Percentiles rank a stretch among this genome's conserved stretches.
These are phyloP conservation scores for Chrysocyon brachyurus DNA, from an alignment of 2,797 vertebrate genomes.

Conservation along the genomic window DNA sequence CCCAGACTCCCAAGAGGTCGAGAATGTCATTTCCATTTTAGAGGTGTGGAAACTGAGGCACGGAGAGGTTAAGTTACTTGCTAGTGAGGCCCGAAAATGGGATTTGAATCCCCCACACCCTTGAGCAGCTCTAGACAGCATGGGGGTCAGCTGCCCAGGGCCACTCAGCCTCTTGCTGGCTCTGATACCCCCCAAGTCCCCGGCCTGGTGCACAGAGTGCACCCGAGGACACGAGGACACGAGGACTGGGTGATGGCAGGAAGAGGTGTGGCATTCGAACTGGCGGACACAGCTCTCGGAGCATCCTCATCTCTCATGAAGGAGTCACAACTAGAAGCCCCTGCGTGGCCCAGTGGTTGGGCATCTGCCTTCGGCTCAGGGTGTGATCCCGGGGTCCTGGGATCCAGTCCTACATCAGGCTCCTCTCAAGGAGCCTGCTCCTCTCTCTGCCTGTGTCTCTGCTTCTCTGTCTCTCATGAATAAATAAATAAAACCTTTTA, in stretches of 20 bases:
- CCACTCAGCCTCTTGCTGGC: not conserved
- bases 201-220: too few relatives aligned
- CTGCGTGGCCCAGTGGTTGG: too few relatives aligned
- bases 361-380: too few relatives aligned
- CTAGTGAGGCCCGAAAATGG: not conserved
- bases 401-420: too few relatives aligned
- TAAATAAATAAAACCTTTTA: too few relatives aligned
- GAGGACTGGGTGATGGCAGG: not conserved
- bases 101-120: fast-evolving
- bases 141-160: fast-evolving
- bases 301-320: not conserved
- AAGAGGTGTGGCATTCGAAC: fast-evolving
- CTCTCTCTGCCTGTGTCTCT: too few relatives aligned
- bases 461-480: too few relatives aligned
- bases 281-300: not conserved
- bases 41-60: not conserved
- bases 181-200: fast-evolving
- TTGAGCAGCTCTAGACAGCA: fast-evolving
- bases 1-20: not conserved
- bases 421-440: too few relatives aligned
- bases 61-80: not conserved
- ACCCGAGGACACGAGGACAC: fast-evolving
- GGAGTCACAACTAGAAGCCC: not conserved
- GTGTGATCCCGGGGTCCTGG: too few relatives aligned
- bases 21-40: not conserved